Conservation (phyloP, 2,113 vertebrate genomes). For the Thryonomys swinderianus region DNA sequence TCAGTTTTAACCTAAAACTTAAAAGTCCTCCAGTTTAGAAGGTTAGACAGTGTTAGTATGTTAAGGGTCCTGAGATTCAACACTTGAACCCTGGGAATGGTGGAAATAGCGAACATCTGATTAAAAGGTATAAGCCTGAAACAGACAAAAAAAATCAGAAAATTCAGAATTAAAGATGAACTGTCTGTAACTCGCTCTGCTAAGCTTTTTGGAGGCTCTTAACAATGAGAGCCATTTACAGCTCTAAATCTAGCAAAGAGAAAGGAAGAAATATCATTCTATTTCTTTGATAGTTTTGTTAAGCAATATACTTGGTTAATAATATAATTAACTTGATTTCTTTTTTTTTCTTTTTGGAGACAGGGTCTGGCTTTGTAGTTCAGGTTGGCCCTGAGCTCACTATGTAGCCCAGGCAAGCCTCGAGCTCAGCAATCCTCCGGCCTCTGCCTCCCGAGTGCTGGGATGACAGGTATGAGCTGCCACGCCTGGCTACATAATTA, state of each 20-base stretch:
- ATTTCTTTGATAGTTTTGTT: background rate
- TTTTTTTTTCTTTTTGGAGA: too few species aligned
- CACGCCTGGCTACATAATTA: background rate
- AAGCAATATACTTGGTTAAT: background rate
- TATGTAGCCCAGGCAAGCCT: too few species aligned
- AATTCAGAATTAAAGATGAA: background rate
- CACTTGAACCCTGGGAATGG: background rate
- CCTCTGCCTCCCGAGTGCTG: too few species aligned
- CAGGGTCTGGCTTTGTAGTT: too few species aligned
- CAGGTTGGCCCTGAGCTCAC: too few species aligned
- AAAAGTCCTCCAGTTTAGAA: background rate
- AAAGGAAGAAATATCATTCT: background rate
- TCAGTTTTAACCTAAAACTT: background rate
- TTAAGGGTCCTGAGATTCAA: background rate
- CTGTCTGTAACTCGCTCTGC: background rate
- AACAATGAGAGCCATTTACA: constrained; percentile 51
- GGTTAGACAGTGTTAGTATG: background rate
- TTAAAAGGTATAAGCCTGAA: background rate
- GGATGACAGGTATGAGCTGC: too few species aligned
- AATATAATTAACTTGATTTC: too few species aligned
- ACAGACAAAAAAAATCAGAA: background rate
- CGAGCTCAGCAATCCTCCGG: too few species aligned
- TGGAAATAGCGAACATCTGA: background rate
- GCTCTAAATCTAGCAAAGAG: background rate
- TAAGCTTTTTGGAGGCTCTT: background rate